Evolutionary conservation across 2,113 vertebrate genomes (phyloP), one percentile per base, ranked within the genome.

Genomic region (Dolichallabes microphthalmus): DNA sequence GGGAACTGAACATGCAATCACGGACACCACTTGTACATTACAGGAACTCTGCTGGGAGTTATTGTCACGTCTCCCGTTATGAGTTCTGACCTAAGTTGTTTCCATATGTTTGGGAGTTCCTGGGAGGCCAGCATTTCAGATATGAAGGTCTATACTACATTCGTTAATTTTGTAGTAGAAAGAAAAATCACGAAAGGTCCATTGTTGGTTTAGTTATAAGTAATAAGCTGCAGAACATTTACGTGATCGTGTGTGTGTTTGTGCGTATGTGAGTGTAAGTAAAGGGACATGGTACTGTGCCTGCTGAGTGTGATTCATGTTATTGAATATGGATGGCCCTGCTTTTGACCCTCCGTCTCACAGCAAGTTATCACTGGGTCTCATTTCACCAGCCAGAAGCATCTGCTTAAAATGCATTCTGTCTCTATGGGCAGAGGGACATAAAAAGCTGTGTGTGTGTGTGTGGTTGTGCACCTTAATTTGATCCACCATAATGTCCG

Each of bases 401-500:
- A 15, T 4, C 11, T 35, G 53, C 32, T 83, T 88, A 83, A 88
- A 85, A 80, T 63, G 63, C 77, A 14, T 53, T 86, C 84, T 86
- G 84, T 88, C 73, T 82, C 87, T 55, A 82, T 80, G 75, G 84
- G 32, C 61, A 53, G 22, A 61, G 53, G 25, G 64, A 61, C 76
- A 57, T 73, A 86, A 83, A 86, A 76, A 86, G 87, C 77, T 76
- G 81, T 52, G 71, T 66, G 52, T 68, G 82, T 77, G 45, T 61
- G 78, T n/a, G 32, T 39, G 50, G 45, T 58, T 45, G 78, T n/a
- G 57, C 9, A 22, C 39, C n/a, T 75, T 22, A 76, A 55, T 76
- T 27, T 76, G n/a, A 55, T 53, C 7, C 2, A 17, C 2, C 12
- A 1, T 12, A 73, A 22, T 45, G 19, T 22, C 9, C 32, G 30